phyloP scores from a whole-genome alignment of 2,888 invertebrate species.

The Acrocyrtus sp. region DNA sequence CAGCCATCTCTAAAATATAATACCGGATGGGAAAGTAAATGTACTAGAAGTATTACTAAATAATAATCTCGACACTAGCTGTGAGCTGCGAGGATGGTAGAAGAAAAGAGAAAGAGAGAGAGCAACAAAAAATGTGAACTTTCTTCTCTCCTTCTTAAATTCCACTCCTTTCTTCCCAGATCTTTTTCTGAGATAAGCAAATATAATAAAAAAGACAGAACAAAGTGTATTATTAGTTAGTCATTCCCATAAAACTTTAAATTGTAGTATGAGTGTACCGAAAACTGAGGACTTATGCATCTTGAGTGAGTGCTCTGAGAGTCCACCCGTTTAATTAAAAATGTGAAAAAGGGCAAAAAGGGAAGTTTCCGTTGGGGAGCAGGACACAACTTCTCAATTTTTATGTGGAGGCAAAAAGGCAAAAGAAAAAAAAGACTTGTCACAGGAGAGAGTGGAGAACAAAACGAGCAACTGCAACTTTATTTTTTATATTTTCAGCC shows the following conservation, averaged over 20 bases:
- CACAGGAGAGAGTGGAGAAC: too few relatives aligned
- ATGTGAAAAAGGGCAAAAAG: conserved; percentile 33
- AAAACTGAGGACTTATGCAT: too few relatives aligned
- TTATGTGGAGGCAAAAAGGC: background rate
- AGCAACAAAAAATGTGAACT: conserved; percentile 17
- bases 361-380: conserved; percentile 19
- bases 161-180: conserved; percentile 29
- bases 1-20: too few relatives aligned
- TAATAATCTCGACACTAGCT: conserved; percentile 48
- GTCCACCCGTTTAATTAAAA: conserved; percentile 47
- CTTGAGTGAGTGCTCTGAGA: too few relatives aligned
- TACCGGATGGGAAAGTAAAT: conserved; percentile 30
- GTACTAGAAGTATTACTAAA: conserved; percentile 39
- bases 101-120: background rate
- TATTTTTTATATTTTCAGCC: too few relatives aligned
- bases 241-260: conserved; percentile 34
- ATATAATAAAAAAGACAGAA: conserved; percentile 29
- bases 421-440: too few relatives aligned
- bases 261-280: conserved; percentile 30
- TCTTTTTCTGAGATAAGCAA: conserved; percentile 37
- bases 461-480: too few relatives aligned
- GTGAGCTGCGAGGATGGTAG: conserved; percentile 1
- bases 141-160: conserved; percentile 32
- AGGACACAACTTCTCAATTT: background rate
- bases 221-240: conserved; percentile 46